phyloP scores from a whole-genome alignment of 2,113 vertebrate species.

The Agapornis roseicollis region DNA sequence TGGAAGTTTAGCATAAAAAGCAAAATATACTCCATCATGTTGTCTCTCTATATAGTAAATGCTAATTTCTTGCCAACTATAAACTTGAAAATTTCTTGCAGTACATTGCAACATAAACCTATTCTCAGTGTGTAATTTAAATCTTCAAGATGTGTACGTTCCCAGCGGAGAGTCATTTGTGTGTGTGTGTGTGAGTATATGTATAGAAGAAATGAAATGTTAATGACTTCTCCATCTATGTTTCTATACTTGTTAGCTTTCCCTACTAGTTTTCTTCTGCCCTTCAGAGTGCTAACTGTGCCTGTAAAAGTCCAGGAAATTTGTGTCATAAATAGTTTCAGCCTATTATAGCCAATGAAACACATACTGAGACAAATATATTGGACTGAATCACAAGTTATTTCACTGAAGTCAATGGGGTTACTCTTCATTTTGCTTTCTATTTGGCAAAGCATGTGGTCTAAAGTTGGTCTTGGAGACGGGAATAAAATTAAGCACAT shows the following conservation, averaged over 20 bases:
- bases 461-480: constrained; percentile 50
- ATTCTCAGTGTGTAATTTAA: constrained; percentile 40
- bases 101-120: constrained; percentile 53
- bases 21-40: constrained; percentile 55
- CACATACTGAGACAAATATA: constrained; percentile 54
- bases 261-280: constrained; percentile 37
- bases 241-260: constrained; percentile 56
- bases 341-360: constrained; percentile 63
- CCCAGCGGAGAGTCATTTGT: constrained; percentile 43
- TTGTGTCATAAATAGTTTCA: constrained; percentile 60
- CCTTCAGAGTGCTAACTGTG: constrained; percentile 52
- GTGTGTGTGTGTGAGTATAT: not conserved
- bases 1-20: constrained; percentile 49
- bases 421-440: constrained; percentile 51
- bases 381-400: constrained; percentile 26
- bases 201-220: constrained; percentile 60
- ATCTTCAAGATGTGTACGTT: constrained; percentile 37
- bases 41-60: constrained; percentile 58
- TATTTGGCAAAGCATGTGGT: constrained; percentile 51
- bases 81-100: constrained; percentile 53
- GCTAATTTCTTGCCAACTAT: constrained; percentile 61
- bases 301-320: constrained; percentile 52
- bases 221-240: constrained; percentile 54
- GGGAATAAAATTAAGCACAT: constrained; percentile 28
- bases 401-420: constrained; percentile 54